phyloP scores from a whole-genome alignment of 2,888 invertebrate genomes.

The Cenopis cana region DNA sequence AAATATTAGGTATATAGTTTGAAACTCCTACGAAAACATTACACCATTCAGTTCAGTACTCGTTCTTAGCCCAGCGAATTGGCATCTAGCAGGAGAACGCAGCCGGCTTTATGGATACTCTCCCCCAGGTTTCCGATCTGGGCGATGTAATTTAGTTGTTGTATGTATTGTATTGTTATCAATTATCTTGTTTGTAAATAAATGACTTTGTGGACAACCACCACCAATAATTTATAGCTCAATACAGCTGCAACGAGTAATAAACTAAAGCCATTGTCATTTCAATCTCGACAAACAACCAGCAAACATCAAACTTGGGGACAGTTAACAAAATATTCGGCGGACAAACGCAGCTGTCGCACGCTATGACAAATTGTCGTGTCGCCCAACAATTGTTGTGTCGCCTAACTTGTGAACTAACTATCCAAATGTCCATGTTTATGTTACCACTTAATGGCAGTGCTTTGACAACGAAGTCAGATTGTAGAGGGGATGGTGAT shows the following conservation, averaged over 20 bases:
- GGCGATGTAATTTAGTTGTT: too few species aligned
- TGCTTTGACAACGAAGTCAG: neutral
- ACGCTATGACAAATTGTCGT: slow-evolving; percentile 69
- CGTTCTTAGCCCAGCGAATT: too few species aligned
- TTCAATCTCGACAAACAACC: slow-evolving; percentile 18
- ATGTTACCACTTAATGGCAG: slow-evolving; percentile 14
- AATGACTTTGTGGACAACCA: too few species aligned
- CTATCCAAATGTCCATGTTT: slow-evolving; percentile 2
- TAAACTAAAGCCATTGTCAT: neutral
- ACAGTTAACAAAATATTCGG: slow-evolving; percentile 47
- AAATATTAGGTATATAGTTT: too few species aligned
- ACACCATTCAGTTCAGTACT: too few species aligned
- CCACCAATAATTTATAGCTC: neutral
- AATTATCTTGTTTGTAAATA: too few species aligned
- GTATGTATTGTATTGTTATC: too few species aligned
- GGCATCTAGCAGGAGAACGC: too few species aligned
- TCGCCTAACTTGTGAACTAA: slow-evolving; percentile 48
- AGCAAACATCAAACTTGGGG: slow-evolving; percentile 15
- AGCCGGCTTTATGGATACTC: too few species aligned
- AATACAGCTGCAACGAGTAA: neutral
- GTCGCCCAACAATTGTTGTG: slow-evolving; percentile 63
- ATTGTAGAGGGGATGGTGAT: too few species aligned
- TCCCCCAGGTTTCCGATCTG: too few species aligned
- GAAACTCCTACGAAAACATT: too few species aligned
- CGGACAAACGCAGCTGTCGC: slow-evolving; percentile 65